Evolutionary conservation across 2,888 invertebrate species (phyloP).

Genomic region (Notocelia uddmanniana): DNA sequence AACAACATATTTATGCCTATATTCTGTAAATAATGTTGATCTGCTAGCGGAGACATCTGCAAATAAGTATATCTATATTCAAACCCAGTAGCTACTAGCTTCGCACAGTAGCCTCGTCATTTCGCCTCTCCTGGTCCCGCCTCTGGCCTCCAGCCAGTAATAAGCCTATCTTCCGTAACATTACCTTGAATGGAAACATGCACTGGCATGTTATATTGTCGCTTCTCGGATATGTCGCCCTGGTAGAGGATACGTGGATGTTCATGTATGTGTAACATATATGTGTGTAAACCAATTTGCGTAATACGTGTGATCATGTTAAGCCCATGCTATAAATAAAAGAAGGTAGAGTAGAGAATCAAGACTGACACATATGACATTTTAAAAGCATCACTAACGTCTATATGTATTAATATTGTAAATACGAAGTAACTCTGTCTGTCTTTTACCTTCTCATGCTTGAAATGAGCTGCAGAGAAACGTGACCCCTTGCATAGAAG

Average conservation of each 20-base stretch:
- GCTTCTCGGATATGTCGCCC: slow-evolving; percentile 16
- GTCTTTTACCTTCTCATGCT: too few relatives aligned
- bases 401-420: too few relatives aligned
- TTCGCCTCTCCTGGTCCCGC: slow-evolving; percentile 61
- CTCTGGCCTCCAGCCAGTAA: slow-evolving; percentile 55
- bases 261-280: slow-evolving; percentile 18
- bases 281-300: slow-evolving; percentile 9
- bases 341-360: not conserved
- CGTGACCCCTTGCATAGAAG: too few relatives aligned
- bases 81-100: slow-evolving; percentile 52
- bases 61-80: slow-evolving; percentile 6
- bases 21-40: not conserved
- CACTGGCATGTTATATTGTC: slow-evolving; percentile 4
- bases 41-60: not conserved
- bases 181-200: slow-evolving; percentile 44
- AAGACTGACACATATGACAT: not conserved
- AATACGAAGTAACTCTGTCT: too few relatives aligned
- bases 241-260: slow-evolving; percentile 28
- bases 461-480: too few relatives aligned
- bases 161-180: slow-evolving; percentile 36
- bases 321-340: slow-evolving; percentile 4
- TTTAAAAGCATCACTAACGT: not conserved
- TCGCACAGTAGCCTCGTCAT: slow-evolving; percentile 59
- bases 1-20: not conserved
- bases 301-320: slow-evolving; percentile 1